phyloP scores from a whole-genome alignment of 2,888 invertebrate species.

The Formica aserva region DNA sequence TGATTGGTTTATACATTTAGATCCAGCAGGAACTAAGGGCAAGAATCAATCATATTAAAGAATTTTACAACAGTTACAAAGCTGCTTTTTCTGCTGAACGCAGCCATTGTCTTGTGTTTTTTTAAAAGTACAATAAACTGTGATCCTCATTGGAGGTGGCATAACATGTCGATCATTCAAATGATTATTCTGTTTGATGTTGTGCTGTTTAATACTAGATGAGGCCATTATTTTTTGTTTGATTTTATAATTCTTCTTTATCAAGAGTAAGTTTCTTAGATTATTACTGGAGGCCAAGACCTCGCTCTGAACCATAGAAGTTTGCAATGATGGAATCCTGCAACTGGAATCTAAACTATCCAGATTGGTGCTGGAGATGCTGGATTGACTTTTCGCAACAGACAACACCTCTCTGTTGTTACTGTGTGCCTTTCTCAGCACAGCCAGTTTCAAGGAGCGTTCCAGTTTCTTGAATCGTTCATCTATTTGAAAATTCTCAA shows the following conservation, averaged over 20 bases:
- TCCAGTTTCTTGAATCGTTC: conserved; percentile 77
- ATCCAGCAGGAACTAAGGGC: no score
- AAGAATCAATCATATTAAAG: no score
- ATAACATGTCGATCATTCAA: conserved; percentile 68
- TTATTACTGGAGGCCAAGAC: conserved; percentile 79
- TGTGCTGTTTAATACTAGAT: conserved; percentile 74
- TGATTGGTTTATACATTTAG: no score
- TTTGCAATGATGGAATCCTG: conserved; percentile 51
- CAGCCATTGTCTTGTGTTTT: neutral
- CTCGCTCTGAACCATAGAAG: conserved; percentile 74
- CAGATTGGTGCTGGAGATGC: conserved; percentile 75
- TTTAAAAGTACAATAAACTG: neutral
- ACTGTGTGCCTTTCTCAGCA: conserved; percentile 53
- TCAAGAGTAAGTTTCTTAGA: conserved; percentile 72
- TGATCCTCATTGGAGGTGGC: conserved; percentile 75
- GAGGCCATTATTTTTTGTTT: conserved; percentile 64
- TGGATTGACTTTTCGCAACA: conserved; percentile 64
- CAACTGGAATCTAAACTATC: conserved; percentile 71
- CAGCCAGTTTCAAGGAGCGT: conserved; percentile 71
- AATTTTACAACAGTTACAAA: no score
- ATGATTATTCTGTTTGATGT: neutral
- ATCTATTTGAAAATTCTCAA: conserved; percentile 73
- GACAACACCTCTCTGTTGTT: neutral
- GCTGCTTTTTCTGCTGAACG: no score
- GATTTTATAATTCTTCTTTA: conserved; percentile 20